These are phyloP conservation scores for Pristionchus maxplancki DNA, from an alignment of 2,888 invertebrate genomes.

Conservation along the genomic window DNA sequence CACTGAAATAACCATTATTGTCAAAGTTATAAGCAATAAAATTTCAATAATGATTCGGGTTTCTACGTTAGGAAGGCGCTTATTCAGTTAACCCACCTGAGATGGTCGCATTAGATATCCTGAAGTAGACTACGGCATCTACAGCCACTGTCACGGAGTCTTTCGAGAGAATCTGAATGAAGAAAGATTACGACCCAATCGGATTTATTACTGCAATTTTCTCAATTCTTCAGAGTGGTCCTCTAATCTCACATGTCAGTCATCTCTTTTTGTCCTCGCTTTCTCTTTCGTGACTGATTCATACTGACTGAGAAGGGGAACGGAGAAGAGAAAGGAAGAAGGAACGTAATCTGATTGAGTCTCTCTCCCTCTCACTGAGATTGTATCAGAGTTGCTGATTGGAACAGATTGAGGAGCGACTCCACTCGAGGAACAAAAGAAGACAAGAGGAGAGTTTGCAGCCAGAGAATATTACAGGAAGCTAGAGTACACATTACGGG, in stretches of 20 bases:
- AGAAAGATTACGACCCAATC: background rate
- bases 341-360: background rate
- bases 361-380: background rate
- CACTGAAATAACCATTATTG: too few relatives aligned
- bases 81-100: constrained; percentile 80
- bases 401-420: background rate
- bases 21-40: too few relatives aligned
- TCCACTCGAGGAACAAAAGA: background rate
- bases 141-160: constrained; percentile 98
- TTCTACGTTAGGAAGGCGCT: too few relatives aligned
- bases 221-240: background rate
- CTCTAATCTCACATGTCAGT: background rate
- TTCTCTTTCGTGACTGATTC: background rate
- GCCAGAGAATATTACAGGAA: background rate
- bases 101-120: constrained; percentile 94
- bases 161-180: constrained; percentile 78
- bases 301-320: background rate
- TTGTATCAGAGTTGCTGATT: constrained; percentile 14
- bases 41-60: too few relatives aligned
- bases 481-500: background rate
- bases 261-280: background rate
- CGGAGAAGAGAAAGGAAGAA: background rate
- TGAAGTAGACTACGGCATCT: constrained; percentile 85
- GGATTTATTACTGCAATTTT: background rate
- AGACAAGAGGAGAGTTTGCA: background rate